Base-by-base conservation (phyloP, 2,797 vertebrate genomes). In the Rachycentron canadum region DNA sequence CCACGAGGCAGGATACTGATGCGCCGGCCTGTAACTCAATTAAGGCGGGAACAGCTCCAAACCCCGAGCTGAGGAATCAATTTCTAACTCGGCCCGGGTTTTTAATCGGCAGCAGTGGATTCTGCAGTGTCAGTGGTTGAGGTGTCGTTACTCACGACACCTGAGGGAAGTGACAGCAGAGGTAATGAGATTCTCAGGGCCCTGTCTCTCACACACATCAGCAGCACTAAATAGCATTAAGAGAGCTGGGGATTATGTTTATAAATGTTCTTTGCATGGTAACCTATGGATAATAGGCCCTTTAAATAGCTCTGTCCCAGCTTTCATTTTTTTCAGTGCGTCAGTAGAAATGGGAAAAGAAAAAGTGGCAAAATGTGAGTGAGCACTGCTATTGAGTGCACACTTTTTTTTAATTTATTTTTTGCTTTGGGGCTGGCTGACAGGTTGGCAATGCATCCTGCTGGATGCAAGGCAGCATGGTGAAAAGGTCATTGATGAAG, bases 141-240 rank as follows among this genome's bases (percentile, higher is more conserved):
- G 56, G 69, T 36, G 76, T 78, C 71, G 70, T 93, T 90, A 90
- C 79, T 92, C 89, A 86, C 67, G 40, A 83, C 86, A 91, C 80
- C 87, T 92, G 90, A 87, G 84, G 79, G 88, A 89, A 83, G 82
- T 84, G 91, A 88, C 90, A 89, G 83, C 19, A 28, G 76, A 36
- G 47, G 72, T 92, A 91, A 94, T 92, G 84, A 86, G 87, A 92
- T 87, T 87, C 73, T 72, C 79, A 77, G 72, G 36, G 23, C 60
- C 52, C 75, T 36, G 79, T 70, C 74, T 71, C 82, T 79, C 82
- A 81, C 21, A 66, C 64, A 73, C 72, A 86, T 74, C 78, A 76
- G 69, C 77, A 59, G 43, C 63, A 57, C 68, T 79, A 76, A 83
- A 72, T 59, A 87, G 69, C 69, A 84, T 75, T 67, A 80, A 67